Conservation (phyloP, 1,140 invertebrate species). For the Magallana angulata region DNA sequence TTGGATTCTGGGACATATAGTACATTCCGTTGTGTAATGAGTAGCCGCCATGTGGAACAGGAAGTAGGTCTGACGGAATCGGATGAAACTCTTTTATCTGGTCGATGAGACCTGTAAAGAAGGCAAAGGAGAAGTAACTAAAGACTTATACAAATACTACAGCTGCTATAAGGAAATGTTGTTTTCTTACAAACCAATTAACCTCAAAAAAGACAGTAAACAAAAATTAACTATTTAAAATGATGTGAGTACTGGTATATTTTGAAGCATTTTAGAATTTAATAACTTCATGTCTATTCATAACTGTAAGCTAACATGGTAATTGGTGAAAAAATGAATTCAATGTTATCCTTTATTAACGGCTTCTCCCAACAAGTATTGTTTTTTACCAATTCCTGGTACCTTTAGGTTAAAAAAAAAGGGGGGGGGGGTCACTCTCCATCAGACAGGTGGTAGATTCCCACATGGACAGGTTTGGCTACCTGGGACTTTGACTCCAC, state of each 20-base stretch:
- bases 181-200: too few species aligned
- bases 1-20: slow-evolving; percentile 64
- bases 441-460: slow-evolving; percentile 63
- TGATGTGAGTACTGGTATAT: too few species aligned
- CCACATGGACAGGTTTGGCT: slow-evolving; percentile 61
- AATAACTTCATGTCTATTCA: too few species aligned
- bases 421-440: slow-evolving; percentile 52
- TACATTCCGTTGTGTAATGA: slow-evolving; percentile 60
- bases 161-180: background rate
- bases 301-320: too few species aligned
- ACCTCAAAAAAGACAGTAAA: too few species aligned
- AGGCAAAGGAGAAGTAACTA: background rate
- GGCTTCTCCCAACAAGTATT: too few species aligned
- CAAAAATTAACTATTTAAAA: too few species aligned
- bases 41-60: slow-evolving; percentile 48
- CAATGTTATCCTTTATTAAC: too few species aligned
- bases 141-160: background rate
- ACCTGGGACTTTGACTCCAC: slow-evolving; percentile 50
- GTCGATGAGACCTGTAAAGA: slow-evolving; percentile 61
- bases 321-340: too few species aligned
- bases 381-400: too few species aligned
- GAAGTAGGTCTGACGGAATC: slow-evolving; percentile 40
- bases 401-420: too few species aligned
- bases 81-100: slow-evolving; percentile 64
- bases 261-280: too few species aligned